Evolutionary conservation across 2,797 vertebrate genomes (phyloP).

Genomic region (Oryzias dopingdopingensis): DNA sequence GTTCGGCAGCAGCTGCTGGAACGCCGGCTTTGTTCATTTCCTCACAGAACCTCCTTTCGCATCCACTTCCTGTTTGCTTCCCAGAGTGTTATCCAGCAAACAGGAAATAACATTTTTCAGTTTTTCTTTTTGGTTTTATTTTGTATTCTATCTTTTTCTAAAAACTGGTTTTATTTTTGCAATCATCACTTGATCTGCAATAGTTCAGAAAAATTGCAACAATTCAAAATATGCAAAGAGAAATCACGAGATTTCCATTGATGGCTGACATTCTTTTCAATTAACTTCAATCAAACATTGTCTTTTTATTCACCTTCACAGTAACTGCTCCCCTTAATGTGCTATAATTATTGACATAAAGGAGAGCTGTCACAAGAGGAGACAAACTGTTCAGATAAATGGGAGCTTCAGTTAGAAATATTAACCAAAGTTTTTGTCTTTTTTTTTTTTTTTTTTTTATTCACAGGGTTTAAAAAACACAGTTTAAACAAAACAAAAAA

Average conservation of each 20-base stretch:
- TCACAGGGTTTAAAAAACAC: too few species aligned
- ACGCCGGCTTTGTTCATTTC: conserved; percentile 48
- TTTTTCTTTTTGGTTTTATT: not conserved
- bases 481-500: too few species aligned
- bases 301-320: conserved; percentile 9
- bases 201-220: too few species aligned
- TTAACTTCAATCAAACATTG: conserved; percentile 21
- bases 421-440: not conserved
- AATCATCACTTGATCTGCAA: too few species aligned
- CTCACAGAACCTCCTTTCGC: conserved; percentile 33
- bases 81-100: conserved; percentile 44
- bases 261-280: conserved; percentile 6
- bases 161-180: too few species aligned
- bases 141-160: too few species aligned
- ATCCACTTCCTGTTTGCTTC: conserved; percentile 39
- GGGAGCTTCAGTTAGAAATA: conserved; percentile 13
- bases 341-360: conserved; percentile 13
- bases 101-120: conserved; percentile 18
- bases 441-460: too few species aligned
- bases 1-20: conserved; percentile 7
- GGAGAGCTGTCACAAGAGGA: conserved; percentile 2
- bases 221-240: too few species aligned
- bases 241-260: too few species aligned
- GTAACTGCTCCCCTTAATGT: conserved; percentile 3
- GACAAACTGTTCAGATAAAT: not conserved